phyloP scores from a whole-genome alignment of 2,888 invertebrate species.

The Agonopterix subpropinquella region DNA sequence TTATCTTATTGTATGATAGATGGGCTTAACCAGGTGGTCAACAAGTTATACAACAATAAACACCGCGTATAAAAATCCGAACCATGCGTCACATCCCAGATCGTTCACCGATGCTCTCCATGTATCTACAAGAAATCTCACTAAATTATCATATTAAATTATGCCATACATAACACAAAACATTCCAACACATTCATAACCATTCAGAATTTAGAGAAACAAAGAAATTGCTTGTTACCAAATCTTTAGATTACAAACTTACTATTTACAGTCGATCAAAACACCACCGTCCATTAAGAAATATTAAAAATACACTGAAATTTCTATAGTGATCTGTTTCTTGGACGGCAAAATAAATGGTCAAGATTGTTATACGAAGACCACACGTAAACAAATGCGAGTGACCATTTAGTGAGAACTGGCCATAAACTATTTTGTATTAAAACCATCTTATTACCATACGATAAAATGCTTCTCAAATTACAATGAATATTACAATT shows the following conservation, averaged over 20 bases:
- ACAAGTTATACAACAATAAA: too few species aligned
- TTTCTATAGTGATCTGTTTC: not conserved
- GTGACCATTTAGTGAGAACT: slow-evolving; percentile 9
- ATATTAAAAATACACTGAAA: too few species aligned
- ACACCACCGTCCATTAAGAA: not conserved
- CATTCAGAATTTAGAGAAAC: slow-evolving; percentile 18
- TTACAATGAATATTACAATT: slow-evolving; percentile 53
- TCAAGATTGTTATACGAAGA: slow-evolving; percentile 9
- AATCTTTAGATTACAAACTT: not conserved
- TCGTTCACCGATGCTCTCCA: not conserved
- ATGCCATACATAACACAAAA: slow-evolving; percentile 1
- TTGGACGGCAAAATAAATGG: not conserved
- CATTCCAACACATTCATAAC: slow-evolving; percentile 7
- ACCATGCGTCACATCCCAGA: not conserved
- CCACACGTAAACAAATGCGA: slow-evolving; percentile 24
- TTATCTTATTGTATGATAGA: too few species aligned
- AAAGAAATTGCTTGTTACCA: slow-evolving; percentile 16
- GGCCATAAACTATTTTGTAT: slow-evolving; percentile 44
- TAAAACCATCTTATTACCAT: slow-evolving; percentile 41
- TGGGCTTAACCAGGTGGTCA: too few species aligned
- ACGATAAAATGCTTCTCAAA: slow-evolving; percentile 37
- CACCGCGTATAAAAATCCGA: not conserved
- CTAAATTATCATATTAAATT: slow-evolving; percentile 8
- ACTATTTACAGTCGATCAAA: not conserved
- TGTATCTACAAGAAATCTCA: not conserved